These are phyloP conservation scores for Cyclargus thomasi DNA, from an alignment of 1,140 invertebrate species.

Conservation along the genomic window DNA sequence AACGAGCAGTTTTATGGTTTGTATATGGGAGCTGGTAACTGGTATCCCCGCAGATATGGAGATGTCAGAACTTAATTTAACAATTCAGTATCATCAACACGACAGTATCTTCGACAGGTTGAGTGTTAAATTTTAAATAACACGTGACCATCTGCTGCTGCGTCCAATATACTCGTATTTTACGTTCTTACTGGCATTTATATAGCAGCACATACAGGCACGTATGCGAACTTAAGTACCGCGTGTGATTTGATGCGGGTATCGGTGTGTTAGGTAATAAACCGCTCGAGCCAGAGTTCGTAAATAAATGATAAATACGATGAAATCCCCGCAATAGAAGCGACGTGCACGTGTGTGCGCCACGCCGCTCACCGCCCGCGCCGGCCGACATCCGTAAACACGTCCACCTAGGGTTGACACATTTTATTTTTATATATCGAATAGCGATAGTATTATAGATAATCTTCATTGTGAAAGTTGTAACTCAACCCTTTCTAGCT, in stretches of 20 bases:
- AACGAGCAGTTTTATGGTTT: too few relatives aligned
- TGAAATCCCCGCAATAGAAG: slow-evolving; percentile 28
- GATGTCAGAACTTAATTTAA: too few relatives aligned
- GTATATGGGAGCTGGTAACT: too few relatives aligned
- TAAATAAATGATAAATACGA: slow-evolving; percentile 32
- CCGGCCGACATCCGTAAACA: neutral
- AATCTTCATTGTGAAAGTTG: too few relatives aligned
- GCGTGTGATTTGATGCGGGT: neutral
- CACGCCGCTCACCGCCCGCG: neutral
- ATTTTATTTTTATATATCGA: neutral
- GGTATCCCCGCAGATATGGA: too few relatives aligned
- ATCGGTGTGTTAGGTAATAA: slow-evolving; percentile 14
- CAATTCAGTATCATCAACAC: too few relatives aligned
- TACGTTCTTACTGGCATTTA: neutral
- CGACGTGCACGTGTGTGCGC: slow-evolving; percentile 18
- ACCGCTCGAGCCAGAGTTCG: slow-evolving; percentile 12
- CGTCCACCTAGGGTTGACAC: neutral
- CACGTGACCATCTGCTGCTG: neutral
- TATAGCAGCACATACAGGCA: neutral
- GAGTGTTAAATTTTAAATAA: too few relatives aligned
- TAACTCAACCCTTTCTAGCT: too few relatives aligned
- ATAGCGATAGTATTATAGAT: neutral
- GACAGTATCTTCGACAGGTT: too few relatives aligned
- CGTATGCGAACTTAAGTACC: neutral
- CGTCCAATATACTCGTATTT: neutral